Base-by-base conservation (phyloP, 2,888 invertebrate species). In the Drosophila kuntzei region DNA sequence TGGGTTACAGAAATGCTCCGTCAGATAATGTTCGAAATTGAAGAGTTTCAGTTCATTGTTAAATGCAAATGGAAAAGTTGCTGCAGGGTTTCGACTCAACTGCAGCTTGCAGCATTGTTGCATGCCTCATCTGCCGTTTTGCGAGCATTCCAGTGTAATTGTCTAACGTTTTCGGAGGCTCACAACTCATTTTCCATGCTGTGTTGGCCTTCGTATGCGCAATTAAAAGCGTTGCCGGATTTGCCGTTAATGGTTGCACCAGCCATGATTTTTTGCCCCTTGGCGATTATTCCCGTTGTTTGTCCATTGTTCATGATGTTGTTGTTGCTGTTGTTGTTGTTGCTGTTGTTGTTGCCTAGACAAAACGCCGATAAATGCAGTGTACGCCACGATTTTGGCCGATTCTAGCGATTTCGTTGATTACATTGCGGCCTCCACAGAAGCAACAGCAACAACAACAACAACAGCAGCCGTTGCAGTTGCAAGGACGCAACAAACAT, bases 201-300 rank as follows among this genome's bases (percentile, higher is more conserved):
- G 80, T 76, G 76, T 72, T 62, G 62, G 62, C 70, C 54, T 55
- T 73, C 74, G 87, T 87, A 69, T 77, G 80, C 88, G 87, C 83
- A 83, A 83, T 83, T 83, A 83, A 87, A 83, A 87, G 86, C 88
- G 82, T 82, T 85, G 83, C 88, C 88, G 75, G 83, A 85, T 87
- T 83, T 87, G 74, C 82, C 77, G 83, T 85, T 83, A 83, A 83
- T 83, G 88, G 88, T 61, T 74, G 71, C 67, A 71, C 50, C 63
- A 68, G 37, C 73, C 65, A 63, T 76, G 80, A 78, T 80, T 78
- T 78, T 72, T 69, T 59, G 73, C 69, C 84, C 53, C 65, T 62
- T 60, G 59, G 80, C 64, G 66, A 53, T 58, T 34, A 49, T 53
- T 20, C 47, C 50, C 60, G 54, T 32, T 49, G 65, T 55, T 55